Base-by-base conservation (phyloP, 2,888 invertebrate genomes). In the Fissipunctia ypsillon region DNA sequence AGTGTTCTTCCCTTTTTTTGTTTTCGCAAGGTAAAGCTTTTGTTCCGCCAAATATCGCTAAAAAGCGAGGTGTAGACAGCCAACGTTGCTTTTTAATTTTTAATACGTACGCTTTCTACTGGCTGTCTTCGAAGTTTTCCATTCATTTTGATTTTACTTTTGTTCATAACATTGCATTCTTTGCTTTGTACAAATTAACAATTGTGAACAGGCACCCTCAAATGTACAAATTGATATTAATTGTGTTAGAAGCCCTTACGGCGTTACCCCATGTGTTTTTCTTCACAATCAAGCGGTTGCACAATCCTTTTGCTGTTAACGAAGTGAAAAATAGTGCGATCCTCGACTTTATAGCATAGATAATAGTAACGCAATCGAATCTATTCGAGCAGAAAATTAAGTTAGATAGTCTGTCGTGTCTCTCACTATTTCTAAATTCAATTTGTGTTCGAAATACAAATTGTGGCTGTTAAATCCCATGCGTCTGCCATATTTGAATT, bases 161-260 rank as follows among this genome's bases (percentile, higher is more conserved):
- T 83, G 52, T 77, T 81, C 77, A 79, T 83, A 82, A 73, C 65
- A 73, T 79, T 85, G 48, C 63, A 75, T 84, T 81, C 65, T 64
- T 78, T 63, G 65, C 69, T 78, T 81, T 80, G 78, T 86, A 80
- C 82, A 86, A 88, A 87, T 88, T 87, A 88, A 80, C 78, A 52
- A 78, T 82, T 81, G 70, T 48, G 66, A 88, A 86, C 85, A 76
- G 80, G 83, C 83, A 89, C 93, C 93, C 91, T 91, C 85, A 86
- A 88, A 88, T 82, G 86, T 86, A 88, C 92, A 95, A 95, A 96
- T 95, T 95, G 94, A 95, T 95, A 95, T 95, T 95, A 95, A 96
- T 95, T 95, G 93, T 91, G 90, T 95, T 95, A 95, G 92, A 90
- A 91, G 91, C 93, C 92, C 92, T 90, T 89, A 91, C 90, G 87